These are phyloP conservation scores for Apeira syringaria DNA, from an alignment of 2,888 invertebrate species.

Conservation along the genomic window DNA sequence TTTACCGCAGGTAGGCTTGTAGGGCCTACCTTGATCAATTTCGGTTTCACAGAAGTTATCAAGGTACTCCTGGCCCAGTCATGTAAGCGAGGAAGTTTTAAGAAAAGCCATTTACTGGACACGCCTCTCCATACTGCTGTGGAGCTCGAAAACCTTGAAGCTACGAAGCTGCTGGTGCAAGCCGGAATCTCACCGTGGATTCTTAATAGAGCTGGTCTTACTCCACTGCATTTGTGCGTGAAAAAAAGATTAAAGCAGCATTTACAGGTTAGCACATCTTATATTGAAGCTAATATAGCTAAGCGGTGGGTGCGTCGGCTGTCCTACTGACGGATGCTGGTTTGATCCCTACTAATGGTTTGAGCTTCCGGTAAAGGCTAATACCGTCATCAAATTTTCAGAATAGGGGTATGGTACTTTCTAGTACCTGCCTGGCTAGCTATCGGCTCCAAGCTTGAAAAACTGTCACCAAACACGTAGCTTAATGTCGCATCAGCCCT, in stretches of 20 bases:
- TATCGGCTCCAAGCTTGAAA: no score
- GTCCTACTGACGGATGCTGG: no score
- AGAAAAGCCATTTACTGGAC: slow-evolving; percentile 8
- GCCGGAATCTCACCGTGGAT: slow-evolving; percentile 25
- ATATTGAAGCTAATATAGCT: not conserved
- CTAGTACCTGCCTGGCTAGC: no score
- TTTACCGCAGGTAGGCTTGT: slow-evolving; percentile 5
- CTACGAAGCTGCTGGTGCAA: slow-evolving; percentile 23
- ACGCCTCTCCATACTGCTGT: slow-evolving; percentile 39
- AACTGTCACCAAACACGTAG: no score
- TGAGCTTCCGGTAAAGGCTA: no score
- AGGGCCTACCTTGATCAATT: slow-evolving; percentile 2
- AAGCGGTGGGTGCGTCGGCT: no score
- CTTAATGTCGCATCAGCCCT: no score
- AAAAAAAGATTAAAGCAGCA: slow-evolving; percentile 31
- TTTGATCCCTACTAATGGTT: no score
- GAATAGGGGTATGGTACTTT: no score
- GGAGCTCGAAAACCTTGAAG: slow-evolving; percentile 30
- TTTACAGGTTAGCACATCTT: slow-evolving; percentile 25
- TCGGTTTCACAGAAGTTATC: slow-evolving; percentile 21
- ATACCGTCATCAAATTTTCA: no score
- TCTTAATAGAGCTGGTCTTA: slow-evolving; percentile 30
- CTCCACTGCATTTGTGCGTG: slow-evolving; percentile 39
- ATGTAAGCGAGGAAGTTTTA: slow-evolving; percentile 6
- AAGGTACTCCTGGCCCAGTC: slow-evolving; percentile 16